Base-by-base conservation (phyloP, 2,113 vertebrate species). In the Opisthocomus hoazin region DNA sequence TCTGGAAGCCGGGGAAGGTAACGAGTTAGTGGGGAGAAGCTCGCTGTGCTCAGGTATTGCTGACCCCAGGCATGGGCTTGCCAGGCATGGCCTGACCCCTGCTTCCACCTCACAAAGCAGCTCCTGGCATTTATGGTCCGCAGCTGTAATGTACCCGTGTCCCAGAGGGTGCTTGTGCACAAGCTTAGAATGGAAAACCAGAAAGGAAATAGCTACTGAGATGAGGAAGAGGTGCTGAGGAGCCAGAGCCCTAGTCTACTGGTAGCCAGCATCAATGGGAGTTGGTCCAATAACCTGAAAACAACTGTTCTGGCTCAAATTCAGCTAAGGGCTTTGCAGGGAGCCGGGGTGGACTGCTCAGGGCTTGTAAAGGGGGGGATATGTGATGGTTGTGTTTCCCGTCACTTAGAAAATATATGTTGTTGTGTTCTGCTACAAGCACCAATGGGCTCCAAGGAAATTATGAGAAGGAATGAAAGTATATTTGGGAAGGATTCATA, bases 291-390 rank as follows among this genome's bases (percentile, higher is more conserved):
- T 63, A 65, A 48, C 32, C 75, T 60, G 50, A 57, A 89, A n/a
- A 5, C 10, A 61, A 26, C 12, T 45, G 1, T 48, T 58, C 34
- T 70, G 58, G 46, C 41, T 66, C 61, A 80, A 61, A 78, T 89
- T 69, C 50, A 65, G 0, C 56, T 46, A 37, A 54, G 34, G 39
- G 16, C 61, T 92, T 71, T 84, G 36, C 30, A 78, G 60, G 32
- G 56, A 80, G 34, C 24, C 0, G 0, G 10, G 7, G 5, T 37
- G 23, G 24, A 87, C 45, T 0, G 1, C 43, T 61, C 53, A 70
- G 39, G 64, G 29, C 26, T 54, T 57, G 3, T 61, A 2, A n/a
- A n/a, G n/a, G n/a, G 32, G 45, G 63, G 36, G 29, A 26, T 78
- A 45, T 5, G 11, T 29, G 32, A 20, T 63, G 15, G 26, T 32